Conservation (phyloP, 2,797 vertebrate species). For the Acomys russatus region DNA sequence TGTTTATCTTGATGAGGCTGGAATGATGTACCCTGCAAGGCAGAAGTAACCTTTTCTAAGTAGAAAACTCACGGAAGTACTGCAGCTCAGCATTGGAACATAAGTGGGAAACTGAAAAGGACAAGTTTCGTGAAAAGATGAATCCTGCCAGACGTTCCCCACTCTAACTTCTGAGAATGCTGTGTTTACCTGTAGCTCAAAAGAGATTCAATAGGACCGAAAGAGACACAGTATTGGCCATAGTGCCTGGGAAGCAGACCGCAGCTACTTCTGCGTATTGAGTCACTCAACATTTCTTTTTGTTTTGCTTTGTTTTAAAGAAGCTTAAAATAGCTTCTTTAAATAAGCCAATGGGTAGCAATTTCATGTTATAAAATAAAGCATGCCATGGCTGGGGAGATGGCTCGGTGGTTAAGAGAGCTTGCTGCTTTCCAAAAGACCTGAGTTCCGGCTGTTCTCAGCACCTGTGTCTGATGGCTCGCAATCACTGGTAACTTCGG, state of each 20-base stretch:
- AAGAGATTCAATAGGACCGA: not conserved
- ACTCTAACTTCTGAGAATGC: not conserved
- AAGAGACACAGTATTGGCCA: not conserved
- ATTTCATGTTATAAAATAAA: slow-evolving; percentile 10
- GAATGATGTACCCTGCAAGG: not conserved
- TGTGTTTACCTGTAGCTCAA: not conserved
- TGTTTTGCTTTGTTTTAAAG: not conserved
- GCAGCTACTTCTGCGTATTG: not conserved
- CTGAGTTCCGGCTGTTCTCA: not conserved
- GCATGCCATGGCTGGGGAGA: not conserved
- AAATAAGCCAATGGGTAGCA: not conserved
- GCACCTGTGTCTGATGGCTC: not conserved
- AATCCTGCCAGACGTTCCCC: not conserved
- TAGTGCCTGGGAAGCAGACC: not conserved
- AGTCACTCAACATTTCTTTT: not conserved
- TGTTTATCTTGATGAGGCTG: not conserved
- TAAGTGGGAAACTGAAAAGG: not conserved
- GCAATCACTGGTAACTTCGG: too few species aligned
- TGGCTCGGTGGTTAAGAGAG: not conserved
- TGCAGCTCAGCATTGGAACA: not conserved
- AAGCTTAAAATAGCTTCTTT: not conserved
- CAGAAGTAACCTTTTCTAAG: not conserved
- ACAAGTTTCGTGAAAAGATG: slow-evolving; percentile 4
- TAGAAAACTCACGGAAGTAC: not conserved
- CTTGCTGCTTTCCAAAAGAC: not conserved